Percentiles rank a stretch among this genome's conserved stretches.
Conservation (phyloP, 2,888 invertebrate genomes). For the Brenthis daphne region DNA sequence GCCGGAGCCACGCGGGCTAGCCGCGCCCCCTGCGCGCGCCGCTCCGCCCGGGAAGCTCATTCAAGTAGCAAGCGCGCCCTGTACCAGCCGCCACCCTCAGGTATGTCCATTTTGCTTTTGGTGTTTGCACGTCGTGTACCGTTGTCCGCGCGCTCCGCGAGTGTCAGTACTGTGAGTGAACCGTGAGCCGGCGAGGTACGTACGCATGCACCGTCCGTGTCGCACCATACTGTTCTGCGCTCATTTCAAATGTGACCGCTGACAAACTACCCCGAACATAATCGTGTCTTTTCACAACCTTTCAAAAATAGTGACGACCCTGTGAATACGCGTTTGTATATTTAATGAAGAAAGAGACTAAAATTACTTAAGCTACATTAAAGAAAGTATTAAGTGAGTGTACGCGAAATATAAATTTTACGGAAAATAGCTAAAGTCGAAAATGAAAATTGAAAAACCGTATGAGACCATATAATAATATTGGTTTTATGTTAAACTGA, state of each 20-base stretch:
- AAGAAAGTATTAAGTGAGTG: slow-evolving; percentile 28
- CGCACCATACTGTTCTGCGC: slow-evolving; percentile 47
- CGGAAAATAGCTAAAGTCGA: background rate
- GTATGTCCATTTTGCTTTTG: slow-evolving; percentile 81
- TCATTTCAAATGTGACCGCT: slow-evolving; percentile 48
- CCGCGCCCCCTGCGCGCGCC: slow-evolving; percentile 85
- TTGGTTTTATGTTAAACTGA: slow-evolving; percentile 1
- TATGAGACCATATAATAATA: background rate
- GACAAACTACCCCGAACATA: slow-evolving; percentile 40
- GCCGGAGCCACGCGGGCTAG: slow-evolving; percentile 81
- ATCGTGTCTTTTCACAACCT: slow-evolving; percentile 26
- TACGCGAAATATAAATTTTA: slow-evolving; percentile 26
- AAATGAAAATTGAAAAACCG: background rate
- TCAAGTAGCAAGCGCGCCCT: slow-evolving; percentile 80
- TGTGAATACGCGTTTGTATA: slow-evolving; percentile 33
- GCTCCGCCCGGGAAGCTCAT: slow-evolving; percentile 78
- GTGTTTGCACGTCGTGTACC: slow-evolving; percentile 70
- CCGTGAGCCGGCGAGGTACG: slow-evolving; percentile 57
- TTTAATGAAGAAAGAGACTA: slow-evolving; percentile 9
- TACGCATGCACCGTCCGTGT: slow-evolving; percentile 65
- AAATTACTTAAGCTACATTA: slow-evolving; percentile 15
- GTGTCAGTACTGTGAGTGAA: slow-evolving; percentile 66
- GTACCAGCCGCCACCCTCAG: slow-evolving; percentile 80
- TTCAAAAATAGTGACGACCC: slow-evolving; percentile 31
- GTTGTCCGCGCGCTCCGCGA: slow-evolving; percentile 68